Percentiles rank a stretch among this genome's conserved stretches.
These are phyloP conservation scores for Coptodon rendalli DNA, from an alignment of 2,113 vertebrate species.

Conservation along the genomic window DNA sequence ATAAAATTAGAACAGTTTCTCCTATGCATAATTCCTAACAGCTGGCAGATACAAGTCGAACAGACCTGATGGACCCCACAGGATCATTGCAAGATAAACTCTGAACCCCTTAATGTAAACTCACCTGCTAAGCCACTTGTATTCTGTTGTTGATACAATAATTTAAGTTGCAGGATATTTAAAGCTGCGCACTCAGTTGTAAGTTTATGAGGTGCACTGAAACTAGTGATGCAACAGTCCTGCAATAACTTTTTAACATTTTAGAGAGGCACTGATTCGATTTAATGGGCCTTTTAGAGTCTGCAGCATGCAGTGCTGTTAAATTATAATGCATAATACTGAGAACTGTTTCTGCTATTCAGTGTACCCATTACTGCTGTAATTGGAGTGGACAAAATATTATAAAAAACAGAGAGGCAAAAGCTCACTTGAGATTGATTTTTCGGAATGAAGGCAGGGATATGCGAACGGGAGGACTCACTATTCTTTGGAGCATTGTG, in stretches of 20 bases:
- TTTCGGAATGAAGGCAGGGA: neutral
- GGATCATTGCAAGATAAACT: neutral
- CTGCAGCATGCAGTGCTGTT: neutral
- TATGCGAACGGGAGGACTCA: fast-evolving
- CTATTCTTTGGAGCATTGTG: neutral
- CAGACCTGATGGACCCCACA: neutral
- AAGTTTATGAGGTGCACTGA: neutral
- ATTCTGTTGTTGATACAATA: neutral
- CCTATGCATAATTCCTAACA: neutral
- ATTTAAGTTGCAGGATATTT: neutral
- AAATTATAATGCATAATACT: neutral
- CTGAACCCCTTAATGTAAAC: neutral
- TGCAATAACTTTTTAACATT: neutral
- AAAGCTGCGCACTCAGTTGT: neutral
- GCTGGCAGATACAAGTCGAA: neutral
- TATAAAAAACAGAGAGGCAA: neutral
- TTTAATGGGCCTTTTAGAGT: neutral
- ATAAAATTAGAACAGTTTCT: neutral
- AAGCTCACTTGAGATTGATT: neutral
- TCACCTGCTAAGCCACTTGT: neutral
- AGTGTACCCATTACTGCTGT: neutral
- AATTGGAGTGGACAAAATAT: neutral
- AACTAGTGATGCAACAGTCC: neutral
- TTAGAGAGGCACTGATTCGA: neutral
- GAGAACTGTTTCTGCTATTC: neutral